A percentile compares a stretch with the other conserved stretches of the same genome.
These are phyloP conservation scores for Pasiphila rectangulata DNA, from an alignment of 2,888 invertebrate genomes.

Conservation along the genomic window DNA sequence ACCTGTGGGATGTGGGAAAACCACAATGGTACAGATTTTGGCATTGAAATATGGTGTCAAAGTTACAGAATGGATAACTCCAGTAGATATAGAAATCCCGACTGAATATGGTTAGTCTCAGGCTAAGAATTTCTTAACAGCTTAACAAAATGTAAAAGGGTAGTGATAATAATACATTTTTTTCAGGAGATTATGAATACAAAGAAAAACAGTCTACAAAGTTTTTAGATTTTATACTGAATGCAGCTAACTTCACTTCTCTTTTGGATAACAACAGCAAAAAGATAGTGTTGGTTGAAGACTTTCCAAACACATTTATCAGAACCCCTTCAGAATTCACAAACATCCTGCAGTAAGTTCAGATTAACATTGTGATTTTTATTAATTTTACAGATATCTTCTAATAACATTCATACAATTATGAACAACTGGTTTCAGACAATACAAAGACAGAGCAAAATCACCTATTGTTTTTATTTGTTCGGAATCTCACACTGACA, in stretches of 20 bases:
- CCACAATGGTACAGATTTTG: slow-evolving; percentile 84
- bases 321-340: slow-evolving; percentile 84
- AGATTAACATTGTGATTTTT: background rate
- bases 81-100: slow-evolving; percentile 84
- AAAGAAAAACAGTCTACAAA: slow-evolving; percentile 83
- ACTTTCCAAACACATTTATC: slow-evolving; percentile 89
- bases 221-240: slow-evolving; percentile 88
- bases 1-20: slow-evolving; percentile 92
- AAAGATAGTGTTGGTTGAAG: slow-evolving; percentile 87
- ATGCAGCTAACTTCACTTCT: slow-evolving; percentile 88
- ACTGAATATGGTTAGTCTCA: slow-evolving; percentile 65
- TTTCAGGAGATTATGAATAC: slow-evolving; percentile 69
- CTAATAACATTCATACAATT: background rate
- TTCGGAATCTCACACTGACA: slow-evolving; percentile 84
- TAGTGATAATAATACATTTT: no score
- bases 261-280: slow-evolving; percentile 75
- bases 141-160: background rate
- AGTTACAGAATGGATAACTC: slow-evolving; percentile 91
- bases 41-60: slow-evolving; percentile 82
- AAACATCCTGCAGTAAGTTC: slow-evolving; percentile 84
- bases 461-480: slow-evolving; percentile 86
- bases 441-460: slow-evolving; percentile 81
- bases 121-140: background rate
- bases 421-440: slow-evolving; percentile 64
- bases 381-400: background rate